Conservation (phyloP, 1,140 invertebrate species). For the Babylonia areolata region DNA sequence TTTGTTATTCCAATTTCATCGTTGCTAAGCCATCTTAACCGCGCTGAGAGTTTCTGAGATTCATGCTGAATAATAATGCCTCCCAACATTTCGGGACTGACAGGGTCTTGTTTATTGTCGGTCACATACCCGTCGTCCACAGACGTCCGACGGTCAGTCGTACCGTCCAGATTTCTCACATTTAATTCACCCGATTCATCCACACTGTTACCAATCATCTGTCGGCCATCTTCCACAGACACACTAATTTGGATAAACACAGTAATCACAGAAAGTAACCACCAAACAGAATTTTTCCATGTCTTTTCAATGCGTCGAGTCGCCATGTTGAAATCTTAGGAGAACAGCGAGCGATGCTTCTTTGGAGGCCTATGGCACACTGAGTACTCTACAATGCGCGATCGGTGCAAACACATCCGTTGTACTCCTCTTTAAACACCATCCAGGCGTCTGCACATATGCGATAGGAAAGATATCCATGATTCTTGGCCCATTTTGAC, state of each 20-base stretch:
- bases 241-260: slow-evolving; percentile 43
- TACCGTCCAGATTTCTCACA: slow-evolving; percentile 51
- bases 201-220: slow-evolving; percentile 43
- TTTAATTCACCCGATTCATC: slow-evolving; percentile 47
- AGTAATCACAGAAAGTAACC: slow-evolving; percentile 41
- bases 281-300: slow-evolving; percentile 38
- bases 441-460: slow-evolving; percentile 51
- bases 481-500: slow-evolving; percentile 46
- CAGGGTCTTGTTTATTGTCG: slow-evolving; percentile 60
- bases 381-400: not conserved
- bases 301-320: slow-evolving; percentile 42
- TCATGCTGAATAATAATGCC: slow-evolving; percentile 71
- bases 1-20: slow-evolving; percentile 79
- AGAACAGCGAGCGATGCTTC: slow-evolving; percentile 27
- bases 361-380: not conserved
- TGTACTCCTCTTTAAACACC: slow-evolving; percentile 33
- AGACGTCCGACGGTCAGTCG: slow-evolving; percentile 32
- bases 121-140: slow-evolving; percentile 57
- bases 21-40: slow-evolving; percentile 75
- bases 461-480: slow-evolving; percentile 47
- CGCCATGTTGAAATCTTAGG: slow-evolving; percentile 61
- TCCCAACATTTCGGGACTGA: slow-evolving; percentile 59
- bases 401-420: slow-evolving; percentile 15
- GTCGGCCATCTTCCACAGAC: slow-evolving; percentile 38
- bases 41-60: slow-evolving; percentile 68